phyloP scores from a whole-genome alignment of 2,797 vertebrate species.

The Catostomus latipinnis region DNA sequence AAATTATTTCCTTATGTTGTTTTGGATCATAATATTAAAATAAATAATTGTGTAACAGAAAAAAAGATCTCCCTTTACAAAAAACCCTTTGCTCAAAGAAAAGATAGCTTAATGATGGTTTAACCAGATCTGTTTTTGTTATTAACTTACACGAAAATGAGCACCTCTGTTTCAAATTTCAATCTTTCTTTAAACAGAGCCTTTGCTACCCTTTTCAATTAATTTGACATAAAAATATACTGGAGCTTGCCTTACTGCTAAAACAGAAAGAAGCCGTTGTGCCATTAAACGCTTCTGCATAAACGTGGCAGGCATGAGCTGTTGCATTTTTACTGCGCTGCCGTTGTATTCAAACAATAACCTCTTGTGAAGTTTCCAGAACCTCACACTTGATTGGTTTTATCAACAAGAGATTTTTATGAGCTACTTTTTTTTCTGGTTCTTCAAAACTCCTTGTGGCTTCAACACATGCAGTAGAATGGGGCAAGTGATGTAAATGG shows the following conservation, averaged over 20 bases:
- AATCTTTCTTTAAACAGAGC: not conserved
- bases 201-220: too few relatives aligned
- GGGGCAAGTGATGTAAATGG: too few relatives aligned
- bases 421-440: too few relatives aligned
- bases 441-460: not conserved
- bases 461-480: too few relatives aligned
- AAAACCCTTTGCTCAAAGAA: too few relatives aligned
- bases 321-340: conserved; percentile 48
- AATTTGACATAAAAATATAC: conserved; percentile 29
- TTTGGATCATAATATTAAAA: too few relatives aligned
- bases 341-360: conserved; percentile 45
- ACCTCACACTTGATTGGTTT: not conserved
- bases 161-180: not conserved
- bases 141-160: too few relatives aligned
- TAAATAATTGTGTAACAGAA: not conserved
- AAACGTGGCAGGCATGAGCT: conserved; percentile 59
- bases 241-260: conserved; percentile 1
- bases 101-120: too few relatives aligned
- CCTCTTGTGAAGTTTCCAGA: conserved; percentile 57
- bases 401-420: not conserved
- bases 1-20: too few relatives aligned
- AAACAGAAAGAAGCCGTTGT: conserved; percentile 43
- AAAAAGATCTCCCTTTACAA: not conserved
- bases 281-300: conserved; percentile 27
- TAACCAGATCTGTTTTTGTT: too few relatives aligned